Evolutionary conservation across 2,797 vertebrate species (phyloP), one percentile per base, ranked within the genome.

Genomic region (Anomalospiza imberbis): DNA sequence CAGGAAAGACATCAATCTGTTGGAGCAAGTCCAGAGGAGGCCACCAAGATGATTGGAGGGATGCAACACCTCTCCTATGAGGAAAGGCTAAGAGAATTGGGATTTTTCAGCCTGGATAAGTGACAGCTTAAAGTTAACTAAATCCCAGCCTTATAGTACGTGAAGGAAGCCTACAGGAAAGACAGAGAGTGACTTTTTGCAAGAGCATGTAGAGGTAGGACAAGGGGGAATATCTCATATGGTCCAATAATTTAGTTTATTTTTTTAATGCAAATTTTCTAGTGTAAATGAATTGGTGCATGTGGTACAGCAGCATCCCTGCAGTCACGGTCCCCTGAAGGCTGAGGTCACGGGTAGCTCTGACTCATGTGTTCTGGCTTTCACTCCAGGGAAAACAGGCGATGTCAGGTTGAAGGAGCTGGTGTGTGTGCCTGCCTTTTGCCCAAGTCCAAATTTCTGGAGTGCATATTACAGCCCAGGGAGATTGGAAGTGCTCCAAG

Each of bases 361-460:
- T 91, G 83, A 79, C 38, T 77, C 60, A 26, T 54, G 17, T 51
- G 10, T 78, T 90, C 73, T 62, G 60, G 44, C 18, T 94, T 84
- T 93, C 66, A 48, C 50, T 77, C 25, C n/a, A 48, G 80, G 58
- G 51, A 44, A 93, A 57, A 78, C 5, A 44, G 28, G 20, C 2
- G 2, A 68, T 72, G 51, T 84, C 76, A 86, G 89, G 21, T 40
- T 72, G 66, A 92, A 91, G 70, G 44, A 84, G 13, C 51, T 78
- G 55, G 55, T 82, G 21, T 53, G 24, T n/a, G 10, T 84, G 34
- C 66, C 32, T 68, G 42, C 38, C 53, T 32, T 92, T 89, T 91
- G 62, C 85, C 70, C 36, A 66, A 58, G n/a, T 70, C 82, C 74
- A 60, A n/a, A 81, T 89, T 89, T 85, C 57, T 53, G 34, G 32